phyloP scores from a whole-genome alignment of 1,140 invertebrate species.

The Coenobita brevimanus region DNA sequence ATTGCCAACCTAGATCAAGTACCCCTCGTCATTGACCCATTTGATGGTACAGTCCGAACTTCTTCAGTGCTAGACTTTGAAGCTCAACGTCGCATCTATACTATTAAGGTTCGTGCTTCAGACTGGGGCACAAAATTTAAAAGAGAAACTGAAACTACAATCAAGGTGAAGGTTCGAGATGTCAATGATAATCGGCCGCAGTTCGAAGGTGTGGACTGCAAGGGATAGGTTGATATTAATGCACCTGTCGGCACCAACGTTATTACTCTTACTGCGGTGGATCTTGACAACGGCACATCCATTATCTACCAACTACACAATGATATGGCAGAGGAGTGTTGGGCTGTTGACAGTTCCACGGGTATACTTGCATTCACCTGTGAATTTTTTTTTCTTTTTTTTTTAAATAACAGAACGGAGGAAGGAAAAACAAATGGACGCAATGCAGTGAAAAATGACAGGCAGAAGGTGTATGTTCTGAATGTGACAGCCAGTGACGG shows the following conservation, averaged over 20 bases:
- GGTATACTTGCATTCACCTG: conserved; percentile 83
- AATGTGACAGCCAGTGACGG: conserved; percentile 94
- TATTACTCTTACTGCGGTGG: conserved; percentile 94
- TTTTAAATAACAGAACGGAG: too few species aligned
- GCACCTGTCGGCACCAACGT: conserved; percentile 87
- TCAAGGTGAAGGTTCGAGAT: conserved; percentile 87
- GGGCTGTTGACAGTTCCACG: conserved; percentile 85
- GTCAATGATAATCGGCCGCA: conserved; percentile 93
- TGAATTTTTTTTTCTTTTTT: too few species aligned
- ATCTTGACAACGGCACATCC: conserved; percentile 91
- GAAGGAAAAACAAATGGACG: too few species aligned
- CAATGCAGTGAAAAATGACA: conserved; percentile 76
- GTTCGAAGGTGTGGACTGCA: conserved; percentile 82
- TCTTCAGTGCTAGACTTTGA: conserved; percentile 92
- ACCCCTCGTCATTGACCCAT: conserved; percentile 97
- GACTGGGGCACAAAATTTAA: conserved; percentile 95
- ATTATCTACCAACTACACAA: conserved; percentile 90
- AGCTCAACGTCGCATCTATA: conserved; percentile 87
- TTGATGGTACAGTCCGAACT: conserved; percentile 90
- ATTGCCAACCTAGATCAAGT: conserved; percentile 91
- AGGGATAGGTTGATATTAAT: conserved; percentile 86
- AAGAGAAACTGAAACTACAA: conserved; percentile 89
- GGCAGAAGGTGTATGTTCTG: conserved; percentile 79
- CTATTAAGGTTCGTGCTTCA: conserved; percentile 87
- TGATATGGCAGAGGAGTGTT: conserved; percentile 94